Conservation (phyloP, 1,140 invertebrate genomes). For the Drosophila asahinai region DNA sequence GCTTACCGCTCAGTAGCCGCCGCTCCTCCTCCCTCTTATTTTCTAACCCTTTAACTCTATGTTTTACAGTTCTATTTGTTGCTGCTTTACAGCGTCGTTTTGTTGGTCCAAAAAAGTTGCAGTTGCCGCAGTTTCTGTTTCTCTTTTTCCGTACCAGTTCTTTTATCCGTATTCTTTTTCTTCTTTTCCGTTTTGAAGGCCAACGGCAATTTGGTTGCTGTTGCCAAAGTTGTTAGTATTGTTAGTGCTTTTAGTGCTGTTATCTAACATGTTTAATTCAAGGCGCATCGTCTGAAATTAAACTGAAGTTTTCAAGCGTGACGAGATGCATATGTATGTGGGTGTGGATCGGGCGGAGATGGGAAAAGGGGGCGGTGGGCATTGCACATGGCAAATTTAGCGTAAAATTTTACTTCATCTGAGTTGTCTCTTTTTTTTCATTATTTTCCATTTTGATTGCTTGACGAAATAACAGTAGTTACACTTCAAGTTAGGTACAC, state of each 20-base stretch:
- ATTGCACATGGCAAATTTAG: slow-evolving; percentile 68
- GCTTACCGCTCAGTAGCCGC: slow-evolving; percentile 43
- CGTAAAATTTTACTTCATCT: slow-evolving; percentile 72
- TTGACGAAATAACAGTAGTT: slow-evolving; percentile 72
- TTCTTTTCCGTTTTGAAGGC: slow-evolving; percentile 37
- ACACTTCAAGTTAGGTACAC: slow-evolving; percentile 32
- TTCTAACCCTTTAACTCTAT: slow-evolving; percentile 12
- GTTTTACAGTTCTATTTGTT: slow-evolving; percentile 25
- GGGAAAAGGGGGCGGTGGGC: slow-evolving; percentile 5
- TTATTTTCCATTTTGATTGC: slow-evolving; percentile 21
- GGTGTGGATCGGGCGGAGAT: neutral
- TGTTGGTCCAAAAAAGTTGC: slow-evolving; percentile 66
- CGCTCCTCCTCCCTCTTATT: slow-evolving; percentile 5
- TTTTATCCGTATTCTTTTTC: slow-evolving; percentile 46
- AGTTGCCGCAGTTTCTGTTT: slow-evolving; percentile 49
- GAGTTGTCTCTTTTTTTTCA: slow-evolving; percentile 21
- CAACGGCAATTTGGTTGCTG: slow-evolving; percentile 35
- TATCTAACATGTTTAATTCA: slow-evolving; percentile 83
- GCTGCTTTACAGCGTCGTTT: slow-evolving; percentile 62
- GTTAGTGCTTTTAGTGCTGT: slow-evolving; percentile 58
- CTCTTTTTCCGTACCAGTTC: slow-evolving; percentile 6
- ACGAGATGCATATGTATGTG: slow-evolving; percentile 35
- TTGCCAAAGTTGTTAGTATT: slow-evolving; percentile 30
- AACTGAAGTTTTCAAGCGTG: slow-evolving; percentile 64
- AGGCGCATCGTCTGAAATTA: slow-evolving; percentile 74